A percentile compares a stretch with the other conserved stretches of the same genome.
phyloP scores from a whole-genome alignment of 37 sponge, comb jelly and placozoan species.

The Geodia barretti region DNA sequence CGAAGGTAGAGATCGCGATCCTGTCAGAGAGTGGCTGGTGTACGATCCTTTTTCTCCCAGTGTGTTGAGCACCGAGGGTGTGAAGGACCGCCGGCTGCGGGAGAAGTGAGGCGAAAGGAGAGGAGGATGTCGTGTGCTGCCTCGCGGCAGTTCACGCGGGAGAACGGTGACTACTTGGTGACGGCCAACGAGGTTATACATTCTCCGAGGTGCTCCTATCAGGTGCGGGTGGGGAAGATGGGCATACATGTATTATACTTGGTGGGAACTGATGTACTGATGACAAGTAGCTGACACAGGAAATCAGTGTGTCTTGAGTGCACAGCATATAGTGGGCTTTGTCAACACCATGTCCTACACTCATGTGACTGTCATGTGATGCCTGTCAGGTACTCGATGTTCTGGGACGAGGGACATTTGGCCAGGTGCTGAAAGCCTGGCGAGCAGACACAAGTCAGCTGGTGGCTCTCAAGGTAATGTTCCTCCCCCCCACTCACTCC shows the following conservation, averaged over 20 bases:
- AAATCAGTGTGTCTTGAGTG: too few relatives aligned
- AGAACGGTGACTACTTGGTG: slow-evolving; percentile 66
- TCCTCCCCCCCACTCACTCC: not conserved
- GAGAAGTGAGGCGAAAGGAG: too few relatives aligned
- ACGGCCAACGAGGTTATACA: slow-evolving; percentile 56
- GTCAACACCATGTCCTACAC: not conserved
- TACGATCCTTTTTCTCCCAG: too few relatives aligned
- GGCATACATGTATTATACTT: too few relatives aligned
- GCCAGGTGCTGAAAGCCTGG: slow-evolving; percentile 91
- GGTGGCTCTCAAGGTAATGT: slow-evolving; percentile 64
- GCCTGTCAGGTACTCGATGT: slow-evolving; percentile 12
- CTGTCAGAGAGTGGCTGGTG: too few relatives aligned
- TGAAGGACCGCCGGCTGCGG: too few relatives aligned
- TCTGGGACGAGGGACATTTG: slow-evolving; percentile 92
- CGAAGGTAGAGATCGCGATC: too few relatives aligned
- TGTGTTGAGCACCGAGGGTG: too few relatives aligned
- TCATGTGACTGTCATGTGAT: not conserved
- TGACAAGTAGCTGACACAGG: too few relatives aligned
- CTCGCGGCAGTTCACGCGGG: not conserved
- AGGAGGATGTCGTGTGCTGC: not conserved
- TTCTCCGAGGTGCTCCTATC: slow-evolving; percentile 65
- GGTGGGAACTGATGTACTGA: too few relatives aligned
- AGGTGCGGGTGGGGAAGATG: slow-evolving; percentile 52
- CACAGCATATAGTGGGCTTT: not conserved
- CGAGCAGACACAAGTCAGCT: slow-evolving; percentile 72